Evolutionary conservation across 2,888 invertebrate species (phyloP), one percentile per base, ranked within the genome.

Genomic region (Pemphredon lugubris): DNA sequence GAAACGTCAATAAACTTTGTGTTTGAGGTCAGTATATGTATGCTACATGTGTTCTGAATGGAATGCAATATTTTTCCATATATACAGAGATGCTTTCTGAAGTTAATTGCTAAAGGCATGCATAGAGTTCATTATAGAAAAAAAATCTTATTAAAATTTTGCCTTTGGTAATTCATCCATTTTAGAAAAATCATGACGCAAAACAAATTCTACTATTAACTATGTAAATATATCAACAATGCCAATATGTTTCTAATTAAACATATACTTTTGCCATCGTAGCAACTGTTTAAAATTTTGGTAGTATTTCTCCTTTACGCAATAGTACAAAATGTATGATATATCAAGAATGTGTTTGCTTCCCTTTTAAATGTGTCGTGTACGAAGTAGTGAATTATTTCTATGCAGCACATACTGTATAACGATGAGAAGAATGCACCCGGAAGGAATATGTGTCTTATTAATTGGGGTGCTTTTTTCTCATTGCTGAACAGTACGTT

Each of bases 71-170:
- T n/a, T 21, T 14, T 70, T 44, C 37, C 4, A 18, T 37, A 18
- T 34, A 6, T 20, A 54, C 11, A 40, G 70, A 73, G 71, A 57
- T 73, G 71, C 71, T 71, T 71, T 73, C 71, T 71, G 66, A 37
- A 59, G 48, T 37, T 18, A 32, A n/a, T n/a, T n/a, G n/a, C 7
- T 45, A 32, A 55, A 37, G 34, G 13, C 45, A 37, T 14, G 0
- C 23, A 26, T 55, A 45, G 16, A 20, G 13, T 23, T n/a, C n/a
- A 23, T 26, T 40, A 2, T 21, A 26, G 26, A 44, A n/a, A 6
- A 32, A 53, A 54, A 48, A 72, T 66, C 71, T 73, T 71, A 71
- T 71, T 71, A 73, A 71, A 73, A 73, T 65, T 59, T 72, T 72
- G 54, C 64, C 6, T 48, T 26, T 26, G 37, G 16, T 16, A 44